These are phyloP conservation scores for Agrilus biguttatus DNA, from an alignment of 2,888 invertebrate genomes.

Conservation along the genomic window DNA sequence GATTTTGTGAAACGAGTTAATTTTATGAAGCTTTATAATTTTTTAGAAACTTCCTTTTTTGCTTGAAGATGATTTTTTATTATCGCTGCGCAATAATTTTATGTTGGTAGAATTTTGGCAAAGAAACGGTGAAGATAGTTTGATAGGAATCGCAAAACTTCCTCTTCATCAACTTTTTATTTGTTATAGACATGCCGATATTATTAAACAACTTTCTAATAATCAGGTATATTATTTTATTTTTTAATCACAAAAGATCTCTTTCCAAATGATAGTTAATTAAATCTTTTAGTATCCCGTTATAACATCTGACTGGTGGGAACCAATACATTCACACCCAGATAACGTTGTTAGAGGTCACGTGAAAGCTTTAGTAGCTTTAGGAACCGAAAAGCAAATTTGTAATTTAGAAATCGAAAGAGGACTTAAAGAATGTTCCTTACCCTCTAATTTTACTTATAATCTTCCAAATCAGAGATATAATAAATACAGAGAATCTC, in stretches of 20 bases:
- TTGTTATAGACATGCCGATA: conserved; percentile 40
- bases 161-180: conserved; percentile 45
- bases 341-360: conserved; percentile 36
- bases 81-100: conserved; percentile 39
- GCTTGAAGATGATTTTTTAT: conserved; percentile 37
- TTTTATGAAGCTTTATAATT: neutral
- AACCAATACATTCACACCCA: conserved; percentile 33
- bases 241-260: conserved; percentile 1
- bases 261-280: neutral
- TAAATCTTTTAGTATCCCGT: conserved; percentile 36
- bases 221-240: conserved; percentile 32
- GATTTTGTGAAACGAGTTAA: no score
- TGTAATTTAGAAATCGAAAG: conserved; percentile 33
- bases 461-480: no score
- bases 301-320: conserved; percentile 45
- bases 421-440: conserved; percentile 25
- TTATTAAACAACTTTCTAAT: conserved; percentile 37
- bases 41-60: conserved; percentile 39
- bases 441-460: conserved; percentile 2
- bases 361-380: conserved; percentile 39
- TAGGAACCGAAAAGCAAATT: conserved; percentile 46
- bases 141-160: conserved; percentile 38
- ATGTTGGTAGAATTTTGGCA: conserved; percentile 40
- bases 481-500: no score
- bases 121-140: conserved; percentile 25